These are phyloP conservation scores for Drosophila yakuba DNA, from an alignment of 1,140 invertebrate species.

Conservation along the genomic window DNA sequence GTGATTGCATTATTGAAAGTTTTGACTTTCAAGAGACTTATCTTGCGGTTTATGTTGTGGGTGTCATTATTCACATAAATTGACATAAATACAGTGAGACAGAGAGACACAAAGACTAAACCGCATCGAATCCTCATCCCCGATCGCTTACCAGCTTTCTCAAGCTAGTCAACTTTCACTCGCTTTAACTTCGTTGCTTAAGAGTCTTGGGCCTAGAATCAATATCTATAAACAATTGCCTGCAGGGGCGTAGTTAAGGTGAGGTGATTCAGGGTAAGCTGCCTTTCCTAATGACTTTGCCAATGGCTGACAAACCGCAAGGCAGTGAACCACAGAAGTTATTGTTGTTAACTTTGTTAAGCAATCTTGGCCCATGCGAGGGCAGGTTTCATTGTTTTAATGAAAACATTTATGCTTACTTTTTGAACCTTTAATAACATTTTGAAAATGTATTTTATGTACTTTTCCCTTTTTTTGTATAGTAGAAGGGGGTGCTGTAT, in stretches of 20 bases:
- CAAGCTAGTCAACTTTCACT: slow-evolving; percentile 65
- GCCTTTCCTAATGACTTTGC: slow-evolving; percentile 59
- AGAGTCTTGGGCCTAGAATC: slow-evolving; percentile 40
- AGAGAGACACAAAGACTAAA: slow-evolving; percentile 48
- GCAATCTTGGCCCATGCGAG: slow-evolving; percentile 28
- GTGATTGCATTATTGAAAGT: slow-evolving; percentile 25
- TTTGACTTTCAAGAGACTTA: slow-evolving; percentile 26
- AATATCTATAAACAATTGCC: slow-evolving; percentile 47
- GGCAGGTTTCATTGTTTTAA: not conserved
- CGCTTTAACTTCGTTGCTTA: slow-evolving; percentile 42
- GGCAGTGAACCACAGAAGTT: slow-evolving; percentile 34
- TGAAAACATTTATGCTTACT: too few species aligned
- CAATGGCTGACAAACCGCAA: slow-evolving; percentile 41
- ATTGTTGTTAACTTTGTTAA: slow-evolving; percentile 52
- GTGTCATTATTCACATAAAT: slow-evolving; percentile 32
- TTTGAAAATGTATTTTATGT: too few species aligned
- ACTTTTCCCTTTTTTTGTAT: too few species aligned
- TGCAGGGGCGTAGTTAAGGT: slow-evolving; percentile 1
- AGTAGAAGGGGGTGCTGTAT: too few species aligned
- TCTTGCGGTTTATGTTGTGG: slow-evolving; percentile 28
- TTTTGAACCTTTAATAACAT: not conserved
- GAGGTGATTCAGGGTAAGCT: slow-evolving; percentile 4
- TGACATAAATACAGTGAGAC: slow-evolving; percentile 34
- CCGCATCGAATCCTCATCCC: slow-evolving; percentile 71
- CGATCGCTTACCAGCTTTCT: slow-evolving; percentile 68